These are phyloP conservation scores for Pangasius macronema DNA, from an alignment of 2,797 vertebrate species.

Conservation along the genomic window DNA sequence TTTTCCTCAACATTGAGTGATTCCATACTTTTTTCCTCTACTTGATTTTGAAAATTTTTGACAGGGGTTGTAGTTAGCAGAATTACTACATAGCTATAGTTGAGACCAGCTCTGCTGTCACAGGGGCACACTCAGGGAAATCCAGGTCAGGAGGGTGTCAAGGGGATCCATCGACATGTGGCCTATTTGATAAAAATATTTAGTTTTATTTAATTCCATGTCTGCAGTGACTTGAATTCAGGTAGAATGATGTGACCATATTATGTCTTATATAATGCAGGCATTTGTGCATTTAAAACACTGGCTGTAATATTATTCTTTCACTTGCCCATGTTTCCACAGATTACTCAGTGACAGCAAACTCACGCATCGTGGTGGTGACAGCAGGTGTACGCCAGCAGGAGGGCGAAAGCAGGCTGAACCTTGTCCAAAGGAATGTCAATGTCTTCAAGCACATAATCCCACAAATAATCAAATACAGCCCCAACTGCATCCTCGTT, in stretches of 20 bases:
- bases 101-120: background rate
- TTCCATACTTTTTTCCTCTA: too few relatives aligned
- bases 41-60: too few relatives aligned
- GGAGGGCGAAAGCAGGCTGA: constrained; percentile 93
- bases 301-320: too few relatives aligned
- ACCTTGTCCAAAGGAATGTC: constrained; percentile 95
- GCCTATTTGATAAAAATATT: background rate
- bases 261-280: background rate
- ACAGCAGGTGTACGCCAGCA: constrained; percentile 95
- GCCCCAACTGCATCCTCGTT: constrained; percentile 89
- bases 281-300: background rate
- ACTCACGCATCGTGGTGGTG: constrained; percentile 91
- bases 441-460: constrained; percentile 93
- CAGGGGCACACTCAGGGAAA: background rate
- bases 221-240: background rate
- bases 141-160: background rate
- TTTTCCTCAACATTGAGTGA: too few relatives aligned
- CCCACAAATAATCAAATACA: constrained; percentile 90
- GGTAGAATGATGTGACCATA: background rate
- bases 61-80: too few relatives aligned
- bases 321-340: constrained; percentile 8
- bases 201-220: background rate
- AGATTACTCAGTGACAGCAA: constrained; percentile 93
- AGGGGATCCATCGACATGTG: background rate
- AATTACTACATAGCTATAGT: background rate